phyloP scores from a whole-genome alignment of 1,140 invertebrate genomes.

The Acromyrmex charruanus region DNA sequence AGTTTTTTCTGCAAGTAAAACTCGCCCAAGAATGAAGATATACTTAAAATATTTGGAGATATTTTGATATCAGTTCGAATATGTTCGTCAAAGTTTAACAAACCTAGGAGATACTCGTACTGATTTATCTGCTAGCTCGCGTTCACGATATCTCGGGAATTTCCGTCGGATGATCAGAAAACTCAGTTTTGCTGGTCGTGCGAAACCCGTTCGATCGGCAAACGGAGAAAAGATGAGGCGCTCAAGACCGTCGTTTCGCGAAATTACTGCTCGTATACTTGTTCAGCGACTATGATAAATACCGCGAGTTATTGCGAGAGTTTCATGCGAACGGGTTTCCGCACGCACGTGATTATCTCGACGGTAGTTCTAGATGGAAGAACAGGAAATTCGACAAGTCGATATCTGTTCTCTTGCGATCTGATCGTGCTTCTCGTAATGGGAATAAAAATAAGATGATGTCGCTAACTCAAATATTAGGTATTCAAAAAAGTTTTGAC shows the following conservation, averaged over 20 bases:
- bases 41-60: neutral
- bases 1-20: neutral
- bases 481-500: too few relatives aligned
- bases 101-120: slow-evolving; percentile 15
- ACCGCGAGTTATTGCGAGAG: slow-evolving; percentile 20
- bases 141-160: slow-evolving; percentile 40
- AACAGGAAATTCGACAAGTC: neutral
- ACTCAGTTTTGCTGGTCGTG: slow-evolving; percentile 45
- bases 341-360: slow-evolving; percentile 39
- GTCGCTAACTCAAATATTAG: neutral
- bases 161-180: slow-evolving; percentile 38
- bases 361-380: neutral
- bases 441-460: neutral
- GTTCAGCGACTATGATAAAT: slow-evolving; percentile 37
- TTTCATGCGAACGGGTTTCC: slow-evolving; percentile 40
- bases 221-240: slow-evolving; percentile 30
- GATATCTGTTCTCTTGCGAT: neutral
- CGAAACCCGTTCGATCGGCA: slow-evolving; percentile 38
- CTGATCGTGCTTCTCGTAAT: neutral
- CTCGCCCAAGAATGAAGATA: neutral
- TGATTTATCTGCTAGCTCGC: slow-evolving; percentile 40
- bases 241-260: slow-evolving; percentile 30
- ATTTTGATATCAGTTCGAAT: neutral
- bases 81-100: slow-evolving; percentile 18
- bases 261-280: slow-evolving; percentile 46